Percentiles rank a stretch among this genome's conserved stretches.
Evolutionary conservation across 2,888 invertebrate genomes (phyloP).

Genomic region (Perithous albicinctus): DNA sequence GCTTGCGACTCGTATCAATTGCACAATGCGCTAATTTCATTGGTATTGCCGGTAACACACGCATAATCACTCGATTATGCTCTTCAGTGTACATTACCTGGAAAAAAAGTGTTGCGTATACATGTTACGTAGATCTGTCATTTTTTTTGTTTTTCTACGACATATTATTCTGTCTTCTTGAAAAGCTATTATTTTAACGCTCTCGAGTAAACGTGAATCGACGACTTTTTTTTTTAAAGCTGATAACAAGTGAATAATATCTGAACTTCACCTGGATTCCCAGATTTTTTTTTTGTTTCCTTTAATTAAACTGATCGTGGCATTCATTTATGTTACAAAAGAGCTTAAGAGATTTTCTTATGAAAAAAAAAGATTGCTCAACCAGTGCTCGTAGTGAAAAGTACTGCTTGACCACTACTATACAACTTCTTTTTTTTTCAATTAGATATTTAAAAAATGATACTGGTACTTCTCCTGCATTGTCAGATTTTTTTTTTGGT

Average conservation of each 20-base stretch:
- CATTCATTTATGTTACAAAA: too few species aligned
- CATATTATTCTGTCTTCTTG: too few species aligned
- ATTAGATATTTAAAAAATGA: not conserved
- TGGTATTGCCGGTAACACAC: too few species aligned
- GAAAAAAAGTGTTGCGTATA: not conserved
- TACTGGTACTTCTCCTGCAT: not conserved
- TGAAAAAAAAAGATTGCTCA: not conserved
- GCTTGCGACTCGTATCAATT: too few species aligned
- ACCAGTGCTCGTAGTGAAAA: not conserved
- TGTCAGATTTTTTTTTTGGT: not conserved
- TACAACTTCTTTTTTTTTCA: too few species aligned
- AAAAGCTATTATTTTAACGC: not conserved
- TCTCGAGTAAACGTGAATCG: not conserved
- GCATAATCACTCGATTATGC: too few species aligned
- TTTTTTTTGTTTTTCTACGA: conserved; percentile 5
- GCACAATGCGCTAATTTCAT: too few species aligned
- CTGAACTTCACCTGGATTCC: not conserved
- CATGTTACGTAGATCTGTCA: not conserved
- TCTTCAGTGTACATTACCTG: too few species aligned
- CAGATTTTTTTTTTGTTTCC: not conserved
- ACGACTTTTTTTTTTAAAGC: not conserved
- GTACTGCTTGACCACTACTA: too few species aligned
- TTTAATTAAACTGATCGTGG: too few species aligned
- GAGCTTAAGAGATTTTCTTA: not conserved
- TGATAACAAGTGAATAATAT: not conserved